Evolutionary conservation across 2,113 vertebrate species (phyloP).

Genomic region (Odontophorus gujanensis): DNA sequence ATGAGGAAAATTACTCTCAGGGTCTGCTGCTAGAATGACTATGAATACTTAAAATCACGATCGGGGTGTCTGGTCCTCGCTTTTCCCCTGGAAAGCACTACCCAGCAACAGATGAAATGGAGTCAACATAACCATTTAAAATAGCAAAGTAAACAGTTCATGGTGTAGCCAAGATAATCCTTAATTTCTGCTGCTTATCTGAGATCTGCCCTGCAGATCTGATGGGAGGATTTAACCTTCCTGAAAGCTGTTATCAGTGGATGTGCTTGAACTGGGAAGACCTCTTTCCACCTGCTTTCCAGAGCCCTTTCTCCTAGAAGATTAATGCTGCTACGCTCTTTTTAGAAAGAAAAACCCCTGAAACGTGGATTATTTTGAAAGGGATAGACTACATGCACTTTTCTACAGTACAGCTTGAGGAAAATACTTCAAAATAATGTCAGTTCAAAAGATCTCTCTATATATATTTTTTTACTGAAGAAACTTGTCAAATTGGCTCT

Average conservation of each 20-base stretch:
- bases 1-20: neutral
- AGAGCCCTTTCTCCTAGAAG: slow-evolving; percentile 27
- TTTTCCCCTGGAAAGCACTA: slow-evolving; percentile 29
- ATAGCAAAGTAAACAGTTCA: slow-evolving; percentile 64
- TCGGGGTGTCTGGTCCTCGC: neutral
- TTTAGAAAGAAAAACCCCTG: slow-evolving; percentile 35
- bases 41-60: neutral
- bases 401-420: neutral
- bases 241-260: slow-evolving; percentile 43
- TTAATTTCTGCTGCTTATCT: slow-evolving; percentile 67
- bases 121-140: slow-evolving; percentile 50
- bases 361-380: slow-evolving; percentile 27
- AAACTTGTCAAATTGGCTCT: neutral
- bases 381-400: neutral
- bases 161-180: slow-evolving; percentile 67
- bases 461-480: neutral
- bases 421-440: neutral
- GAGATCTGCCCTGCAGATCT: slow-evolving; percentile 47
- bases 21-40: neutral
- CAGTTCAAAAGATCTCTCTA: neutral
- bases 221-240: slow-evolving; percentile 67
- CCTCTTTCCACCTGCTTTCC: slow-evolving; percentile 57
- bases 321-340: neutral
- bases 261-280: slow-evolving; percentile 60
- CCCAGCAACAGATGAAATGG: slow-evolving; percentile 17